Evolutionary conservation across 2,113 vertebrate species (phyloP).

Genomic region (Dasypus novemcinctus): DNA sequence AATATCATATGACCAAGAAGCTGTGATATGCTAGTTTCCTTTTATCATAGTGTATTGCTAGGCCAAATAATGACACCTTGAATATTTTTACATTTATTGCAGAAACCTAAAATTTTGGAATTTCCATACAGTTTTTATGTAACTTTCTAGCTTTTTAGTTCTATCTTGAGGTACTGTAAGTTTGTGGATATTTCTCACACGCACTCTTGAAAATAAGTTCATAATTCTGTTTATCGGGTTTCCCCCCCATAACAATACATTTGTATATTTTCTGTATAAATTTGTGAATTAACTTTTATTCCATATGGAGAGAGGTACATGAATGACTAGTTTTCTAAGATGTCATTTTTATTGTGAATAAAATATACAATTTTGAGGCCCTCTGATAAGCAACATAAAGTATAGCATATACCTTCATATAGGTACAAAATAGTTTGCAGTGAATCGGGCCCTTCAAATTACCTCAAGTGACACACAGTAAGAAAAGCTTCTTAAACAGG

Average conservation of each 20-base stretch:
- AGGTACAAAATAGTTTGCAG: slow-evolving; percentile 69
- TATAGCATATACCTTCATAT: neutral
- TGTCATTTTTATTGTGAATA: slow-evolving; percentile 55
- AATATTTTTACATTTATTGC: slow-evolving; percentile 72
- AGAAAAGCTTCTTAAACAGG: slow-evolving; percentile 73
- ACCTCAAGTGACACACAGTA: slow-evolving; percentile 82
- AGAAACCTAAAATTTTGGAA: slow-evolving; percentile 61
- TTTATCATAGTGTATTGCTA: slow-evolving; percentile 42
- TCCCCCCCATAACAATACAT: slow-evolving; percentile 44
- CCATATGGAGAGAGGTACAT: neutral
- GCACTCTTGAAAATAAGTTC: slow-evolving; percentile 61
- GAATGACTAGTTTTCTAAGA: slow-evolving; percentile 55
- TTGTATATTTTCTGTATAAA: slow-evolving; percentile 66
- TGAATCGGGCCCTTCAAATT: slow-evolving; percentile 72
- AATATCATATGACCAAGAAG: slow-evolving; percentile 64
- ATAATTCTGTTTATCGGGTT: neutral
- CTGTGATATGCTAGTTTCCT: slow-evolving; percentile 66
- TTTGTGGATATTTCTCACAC: slow-evolving; percentile 33
- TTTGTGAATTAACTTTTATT: slow-evolving; percentile 74
- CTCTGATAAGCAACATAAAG: slow-evolving; percentile 16
- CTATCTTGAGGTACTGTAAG: slow-evolving; percentile 42
- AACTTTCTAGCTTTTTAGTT: slow-evolving; percentile 46
- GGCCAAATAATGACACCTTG: slow-evolving; percentile 62
- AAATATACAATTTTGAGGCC: neutral
- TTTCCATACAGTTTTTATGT: slow-evolving; percentile 60